Evolutionary conservation across 2,113 vertebrate species (phyloP), one percentile per base, ranked within the genome.

Genomic region (Rutilus rutilus): DNA sequence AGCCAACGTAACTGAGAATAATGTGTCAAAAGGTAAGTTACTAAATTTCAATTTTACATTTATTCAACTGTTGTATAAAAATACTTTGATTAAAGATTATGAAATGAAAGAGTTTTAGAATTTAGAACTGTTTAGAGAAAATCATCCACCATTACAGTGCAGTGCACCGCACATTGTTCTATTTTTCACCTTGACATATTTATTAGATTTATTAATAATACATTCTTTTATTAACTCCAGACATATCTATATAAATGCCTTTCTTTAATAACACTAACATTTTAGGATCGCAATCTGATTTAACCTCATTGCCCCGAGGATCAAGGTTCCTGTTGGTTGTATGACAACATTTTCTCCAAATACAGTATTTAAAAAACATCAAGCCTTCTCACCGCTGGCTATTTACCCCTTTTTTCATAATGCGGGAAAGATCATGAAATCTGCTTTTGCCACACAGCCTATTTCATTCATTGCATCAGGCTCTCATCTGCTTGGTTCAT

Each of bases 351-450:
- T 33, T 54, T 71, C 39, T 50, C 47, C 50, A 39, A 59, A 42
- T 42, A 36, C 30, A 77, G 27, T 69, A 30, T 36, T 25, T 19
- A 74, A 83, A 52, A 57, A 83, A 39, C 65, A 59, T 59, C 23
- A 19, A 57, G 30, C 12, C 81, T 19, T 30, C 67, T 57, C 64
- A 39, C 64, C 23, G 21, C 33, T 5, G 33, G 82, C 50, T 73
- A 57, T 83, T 73, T 74, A 73, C 30, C 42, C 12, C 50, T 8
- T 9, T 86, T 85, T 85, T 60, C 33, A 36, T n/a, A 83, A 83
- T 57, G 33, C 33, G 6, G 62, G 11, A 17, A 85, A 57, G n/a
- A 42, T 67, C 57, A 74, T 82, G 69, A 82, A 81, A 62, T 82
- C 78, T 50, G 2, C 30, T 75, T 71, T 25, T 81, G 30, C 78